phyloP scores from a whole-genome alignment of 2,888 invertebrate species.

The Melanophora roralis region DNA sequence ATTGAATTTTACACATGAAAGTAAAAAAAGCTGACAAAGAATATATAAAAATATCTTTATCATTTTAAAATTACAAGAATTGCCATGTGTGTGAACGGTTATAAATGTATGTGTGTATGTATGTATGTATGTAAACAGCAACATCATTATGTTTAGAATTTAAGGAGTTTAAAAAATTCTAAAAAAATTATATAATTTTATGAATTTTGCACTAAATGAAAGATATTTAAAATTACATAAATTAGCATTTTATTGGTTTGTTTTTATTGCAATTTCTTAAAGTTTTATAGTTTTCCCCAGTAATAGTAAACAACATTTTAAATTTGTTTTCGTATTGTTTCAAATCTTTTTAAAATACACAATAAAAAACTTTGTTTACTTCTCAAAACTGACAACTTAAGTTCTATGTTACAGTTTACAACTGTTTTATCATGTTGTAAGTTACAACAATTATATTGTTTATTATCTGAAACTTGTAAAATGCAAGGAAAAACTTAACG shows the following conservation, averaged over 20 bases:
- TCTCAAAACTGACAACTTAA: neutral
- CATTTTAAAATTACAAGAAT: conserved; percentile 23
- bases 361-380: neutral
- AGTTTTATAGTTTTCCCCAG: neutral
- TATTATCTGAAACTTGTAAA: conserved; percentile 18
- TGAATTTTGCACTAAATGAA: too few relatives aligned
- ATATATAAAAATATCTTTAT: conserved; percentile 12
- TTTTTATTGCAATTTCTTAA: too few relatives aligned
- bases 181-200: too few relatives aligned
- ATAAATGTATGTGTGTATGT: too few relatives aligned
- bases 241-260: too few relatives aligned
- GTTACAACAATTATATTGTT: conserved; percentile 11
- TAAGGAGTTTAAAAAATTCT: too few relatives aligned
- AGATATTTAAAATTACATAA: too few relatives aligned
- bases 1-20: conserved; percentile 17
- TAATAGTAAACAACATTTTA: neutral
- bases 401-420: neutral
- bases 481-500: conserved; percentile 11
- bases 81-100: too few relatives aligned
- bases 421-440: conserved; percentile 16
- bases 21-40: neutral
- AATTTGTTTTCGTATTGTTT: too few relatives aligned
- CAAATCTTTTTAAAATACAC: neutral
- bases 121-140: too few relatives aligned
- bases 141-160: too few relatives aligned